These are phyloP conservation scores for Dallia pectoralis DNA, from an alignment of 2,797 vertebrate genomes.

Conservation along the genomic window DNA sequence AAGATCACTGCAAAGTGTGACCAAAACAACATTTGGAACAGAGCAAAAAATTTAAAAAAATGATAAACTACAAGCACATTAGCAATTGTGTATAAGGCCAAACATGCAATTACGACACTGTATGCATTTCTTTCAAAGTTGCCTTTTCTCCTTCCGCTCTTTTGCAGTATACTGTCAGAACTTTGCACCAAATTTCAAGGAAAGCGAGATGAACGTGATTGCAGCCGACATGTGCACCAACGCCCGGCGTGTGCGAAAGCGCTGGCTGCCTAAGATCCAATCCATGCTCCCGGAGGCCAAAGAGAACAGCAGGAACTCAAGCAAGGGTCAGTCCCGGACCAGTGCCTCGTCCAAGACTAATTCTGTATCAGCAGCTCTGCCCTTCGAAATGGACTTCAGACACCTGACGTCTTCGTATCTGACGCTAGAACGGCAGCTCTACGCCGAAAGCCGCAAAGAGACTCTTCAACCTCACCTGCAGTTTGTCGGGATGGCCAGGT, in stretches of 20 bases:
- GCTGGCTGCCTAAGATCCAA: slow-evolving; percentile 95
- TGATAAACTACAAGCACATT: too few species aligned
- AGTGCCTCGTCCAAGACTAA: slow-evolving; percentile 18
- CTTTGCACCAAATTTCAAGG: slow-evolving; percentile 96
- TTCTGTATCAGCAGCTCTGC: slow-evolving; percentile 27
- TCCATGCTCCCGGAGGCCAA: slow-evolving; percentile 87
- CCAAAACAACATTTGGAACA: too few species aligned
- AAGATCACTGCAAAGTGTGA: too few species aligned
- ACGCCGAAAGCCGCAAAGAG: slow-evolving; percentile 27
- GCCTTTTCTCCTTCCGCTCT: slow-evolving; percentile 24
- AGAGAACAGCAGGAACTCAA: slow-evolving; percentile 36
- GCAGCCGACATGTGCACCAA: slow-evolving; percentile 96
- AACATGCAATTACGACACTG: too few species aligned
- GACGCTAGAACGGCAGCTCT: slow-evolving; percentile 49
- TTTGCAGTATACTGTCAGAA: slow-evolving; percentile 92
- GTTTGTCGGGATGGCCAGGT: slow-evolving; percentile 31
- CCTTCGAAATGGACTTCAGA: slow-evolving; percentile 58
- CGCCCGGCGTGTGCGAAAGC: slow-evolving; percentile 91
- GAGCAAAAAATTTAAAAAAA: too few species aligned
- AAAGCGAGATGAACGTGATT: slow-evolving; percentile 96
- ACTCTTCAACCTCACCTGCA: slow-evolving; percentile 58
- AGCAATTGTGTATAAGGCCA: too few species aligned
- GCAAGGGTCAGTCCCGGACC: slow-evolving; percentile 14
- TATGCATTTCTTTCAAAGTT: not conserved
- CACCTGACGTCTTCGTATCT: slow-evolving; percentile 62